Conservation (phyloP, 2,888 invertebrate genomes). For the Dicyrtomina minuta region DNA sequence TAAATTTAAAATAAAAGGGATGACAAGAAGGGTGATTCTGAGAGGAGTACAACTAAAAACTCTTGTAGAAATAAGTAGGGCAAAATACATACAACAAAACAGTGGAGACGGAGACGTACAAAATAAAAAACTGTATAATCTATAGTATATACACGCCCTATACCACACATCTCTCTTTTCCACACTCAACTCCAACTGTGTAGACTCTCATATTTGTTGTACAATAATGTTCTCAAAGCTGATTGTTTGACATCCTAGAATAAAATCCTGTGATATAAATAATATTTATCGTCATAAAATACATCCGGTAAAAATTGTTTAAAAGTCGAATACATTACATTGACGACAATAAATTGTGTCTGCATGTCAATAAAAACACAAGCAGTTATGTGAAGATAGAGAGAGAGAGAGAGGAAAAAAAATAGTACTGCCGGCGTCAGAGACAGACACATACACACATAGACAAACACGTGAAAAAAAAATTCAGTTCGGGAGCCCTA, state of each 20-base stretch:
- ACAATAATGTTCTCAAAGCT: too few species aligned
- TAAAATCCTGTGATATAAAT: constrained; percentile 22
- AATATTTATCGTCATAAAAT: constrained; percentile 28
- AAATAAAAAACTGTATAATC: too few species aligned
- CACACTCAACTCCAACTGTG: too few species aligned
- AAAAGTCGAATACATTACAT: constrained; percentile 30
- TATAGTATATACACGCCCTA: too few species aligned
- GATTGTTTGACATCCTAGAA: constrained; percentile 17
- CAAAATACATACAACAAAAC: neutral
- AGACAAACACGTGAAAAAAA: constrained; percentile 23
- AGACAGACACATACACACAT: constrained; percentile 23
- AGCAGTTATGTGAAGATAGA: constrained; percentile 11
- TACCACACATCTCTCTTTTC: too few species aligned
- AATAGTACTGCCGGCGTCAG: constrained; percentile 13
- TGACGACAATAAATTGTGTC: constrained; percentile 32
- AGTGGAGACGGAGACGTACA: too few species aligned
- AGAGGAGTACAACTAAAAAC: neutral
- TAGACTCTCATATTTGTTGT: too few species aligned
- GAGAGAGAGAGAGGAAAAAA: constrained; percentile 7
- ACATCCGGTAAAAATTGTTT: constrained; percentile 31
- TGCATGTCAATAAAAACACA: constrained; percentile 30
- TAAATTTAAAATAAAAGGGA: constrained; percentile 9
- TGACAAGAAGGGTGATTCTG: constrained; percentile 4
- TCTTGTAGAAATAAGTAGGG: neutral
- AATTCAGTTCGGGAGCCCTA: constrained; percentile 13